Evolutionary conservation across 2,797 vertebrate species (phyloP), one percentile per base, ranked within the genome.

Genomic region (Carduelis carduelis): DNA sequence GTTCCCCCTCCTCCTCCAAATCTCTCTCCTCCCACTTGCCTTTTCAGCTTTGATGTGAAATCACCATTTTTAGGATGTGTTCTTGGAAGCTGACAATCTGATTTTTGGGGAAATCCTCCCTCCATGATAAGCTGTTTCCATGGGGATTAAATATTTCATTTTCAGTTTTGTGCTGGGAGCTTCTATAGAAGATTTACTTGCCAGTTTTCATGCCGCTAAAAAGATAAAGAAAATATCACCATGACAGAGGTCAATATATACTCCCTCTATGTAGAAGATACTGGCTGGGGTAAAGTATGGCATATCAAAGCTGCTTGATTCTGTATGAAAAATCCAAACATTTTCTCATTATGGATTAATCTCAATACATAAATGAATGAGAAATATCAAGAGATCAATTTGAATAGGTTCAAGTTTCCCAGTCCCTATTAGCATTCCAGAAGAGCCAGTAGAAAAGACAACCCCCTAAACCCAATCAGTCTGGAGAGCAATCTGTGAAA

Each of bases 31-130:
- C 46, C 43, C 52, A 60, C 44, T 69, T 55, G 13, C 35, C 8
- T 93, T 88, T 88, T 79, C n/a, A 90, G 52, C 79, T 94, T 89
- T 94, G 79, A 89, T 87, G 65, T 78, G 57, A 87, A 61, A 92
- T 60, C 46, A 53, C 5, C 3, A 1, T 79, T 90, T 95, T 60
- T 30, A 77, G 30, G 55, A 78, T 69, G 19, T 47, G 24, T 91
- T 94, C 55, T 86, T 81, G 19, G 61, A 84, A 80, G 52, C 37
- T 66, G 86, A 53, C 56, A 82, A 80, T 76, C 79, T 93, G 89
- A 92, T 93, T 63, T 77, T 15, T 20, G 83, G 75, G 69, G 22
- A 89, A 95, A 86, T 87, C 61, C 35, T 92, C 70, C 50, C 46
- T 55, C 43, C 15, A 8, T 44, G 76, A 87, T 87, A 81, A 94